These are phyloP conservation scores for Mirounga angustirostris DNA, from an alignment of 2,113 vertebrate genomes.

Conservation along the genomic window DNA sequence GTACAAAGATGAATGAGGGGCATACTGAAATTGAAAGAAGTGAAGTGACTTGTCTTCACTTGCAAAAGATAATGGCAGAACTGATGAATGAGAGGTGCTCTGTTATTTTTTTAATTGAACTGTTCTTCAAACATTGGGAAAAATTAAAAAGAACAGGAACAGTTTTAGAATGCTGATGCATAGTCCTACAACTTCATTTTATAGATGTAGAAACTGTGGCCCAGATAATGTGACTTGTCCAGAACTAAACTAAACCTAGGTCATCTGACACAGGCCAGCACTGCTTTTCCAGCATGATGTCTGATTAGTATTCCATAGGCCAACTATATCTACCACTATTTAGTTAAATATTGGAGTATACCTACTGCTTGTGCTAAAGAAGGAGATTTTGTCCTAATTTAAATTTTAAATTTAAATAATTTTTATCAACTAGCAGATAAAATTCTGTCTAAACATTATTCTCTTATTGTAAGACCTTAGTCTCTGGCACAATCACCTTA, in stretches of 20 bases:
- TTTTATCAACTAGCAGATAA: neutral
- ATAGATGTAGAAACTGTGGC: neutral
- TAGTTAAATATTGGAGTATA: neutral
- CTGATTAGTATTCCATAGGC: neutral
- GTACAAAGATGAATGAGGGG: neutral
- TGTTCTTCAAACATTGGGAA: neutral
- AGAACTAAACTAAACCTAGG: neutral
- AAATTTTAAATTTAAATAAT: neutral
- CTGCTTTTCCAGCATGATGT: neutral
- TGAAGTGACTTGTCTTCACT: conserved; percentile 6
- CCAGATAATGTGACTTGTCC: neutral
- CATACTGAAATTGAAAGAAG: neutral
- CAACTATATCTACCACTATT: neutral
- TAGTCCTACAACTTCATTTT: conserved; percentile 8
- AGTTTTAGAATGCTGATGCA: neutral
- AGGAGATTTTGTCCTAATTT: conserved; percentile 25
- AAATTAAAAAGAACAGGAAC: conserved; percentile 19
- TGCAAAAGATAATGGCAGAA: neutral
- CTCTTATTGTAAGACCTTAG: neutral
- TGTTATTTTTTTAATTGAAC: conserved; percentile 13
- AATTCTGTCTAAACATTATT: neutral
- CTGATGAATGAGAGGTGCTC: neutral
- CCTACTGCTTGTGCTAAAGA: neutral
- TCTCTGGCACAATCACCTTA: neutral
- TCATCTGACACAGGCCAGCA: neutral